Evolutionary conservation across 2,113 vertebrate genomes (phyloP).

Genomic region (Apodemus speciosus): DNA sequence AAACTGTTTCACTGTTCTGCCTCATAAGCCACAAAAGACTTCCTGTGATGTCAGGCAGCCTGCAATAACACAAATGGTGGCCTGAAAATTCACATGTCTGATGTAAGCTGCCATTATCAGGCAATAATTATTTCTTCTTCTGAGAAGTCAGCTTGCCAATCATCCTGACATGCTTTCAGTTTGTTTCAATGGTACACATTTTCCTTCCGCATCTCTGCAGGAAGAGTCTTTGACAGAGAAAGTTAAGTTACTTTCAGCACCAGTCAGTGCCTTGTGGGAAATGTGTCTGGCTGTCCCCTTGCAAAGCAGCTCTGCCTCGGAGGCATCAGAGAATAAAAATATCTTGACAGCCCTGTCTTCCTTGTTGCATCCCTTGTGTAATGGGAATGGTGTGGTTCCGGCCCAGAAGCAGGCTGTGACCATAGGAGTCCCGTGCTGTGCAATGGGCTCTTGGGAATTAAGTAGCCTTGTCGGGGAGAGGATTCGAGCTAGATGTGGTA

Average conservation of each 20-base stretch:
- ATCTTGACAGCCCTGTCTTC: conserved; percentile 73
- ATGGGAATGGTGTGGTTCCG: rapidly evolving
- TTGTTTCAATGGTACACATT: conserved; percentile 53
- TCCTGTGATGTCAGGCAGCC: conserved; percentile 65
- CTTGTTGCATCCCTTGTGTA: conserved; percentile 66
- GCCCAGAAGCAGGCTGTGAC: not conserved
- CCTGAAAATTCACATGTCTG: not conserved
- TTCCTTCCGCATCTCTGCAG: conserved; percentile 47
- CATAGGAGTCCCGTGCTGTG: not conserved
- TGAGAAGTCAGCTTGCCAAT: conserved; percentile 71
- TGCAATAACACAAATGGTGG: conserved; percentile 43
- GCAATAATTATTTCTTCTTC: conserved; percentile 78
- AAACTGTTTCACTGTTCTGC: not conserved
- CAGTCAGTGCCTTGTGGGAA: conserved; percentile 80
- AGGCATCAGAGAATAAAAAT: conserved; percentile 77
- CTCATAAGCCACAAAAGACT: conserved; percentile 64
- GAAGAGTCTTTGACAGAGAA: conserved; percentile 78
- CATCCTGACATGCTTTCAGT: conserved; percentile 74
- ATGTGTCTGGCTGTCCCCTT: conserved; percentile 76
- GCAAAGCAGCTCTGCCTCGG: conserved; percentile 73
- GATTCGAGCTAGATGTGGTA: conserved; percentile 24
- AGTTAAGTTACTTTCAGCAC: conserved; percentile 79
- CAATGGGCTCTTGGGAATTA: conserved; percentile 1
- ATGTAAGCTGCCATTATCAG: conserved; percentile 66
- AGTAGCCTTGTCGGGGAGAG: not conserved